Percentiles rank a stretch among this genome's conserved stretches.
phyloP scores from a whole-genome alignment of 2,888 invertebrate species.

The Panopea generosa region DNA sequence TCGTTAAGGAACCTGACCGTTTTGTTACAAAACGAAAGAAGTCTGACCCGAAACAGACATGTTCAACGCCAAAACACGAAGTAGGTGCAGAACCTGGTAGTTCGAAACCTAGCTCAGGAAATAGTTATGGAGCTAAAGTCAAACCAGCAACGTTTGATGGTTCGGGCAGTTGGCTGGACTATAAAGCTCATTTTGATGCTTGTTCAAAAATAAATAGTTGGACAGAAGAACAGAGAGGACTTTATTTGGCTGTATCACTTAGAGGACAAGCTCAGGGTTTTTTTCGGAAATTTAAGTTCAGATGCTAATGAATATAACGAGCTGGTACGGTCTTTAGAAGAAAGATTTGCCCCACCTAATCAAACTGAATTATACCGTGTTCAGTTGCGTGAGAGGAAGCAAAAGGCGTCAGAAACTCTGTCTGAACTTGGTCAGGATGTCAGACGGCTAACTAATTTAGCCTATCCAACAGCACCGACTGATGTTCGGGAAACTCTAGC shows the following conservation, averaged over 20 bases:
- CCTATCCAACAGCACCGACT: constrained; percentile 11
- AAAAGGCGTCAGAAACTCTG: constrained; percentile 13
- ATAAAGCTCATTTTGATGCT: constrained; percentile 18
- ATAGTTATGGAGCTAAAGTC: neutral
- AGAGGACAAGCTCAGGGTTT: neutral
- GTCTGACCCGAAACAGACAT: too few species aligned
- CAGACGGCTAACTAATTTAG: constrained; percentile 11
- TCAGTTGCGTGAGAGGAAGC: constrained; percentile 11
- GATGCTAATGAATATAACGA: neutral
- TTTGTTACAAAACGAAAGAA: too few species aligned
- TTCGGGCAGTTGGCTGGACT: constrained; percentile 9
- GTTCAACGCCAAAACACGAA: too few species aligned
- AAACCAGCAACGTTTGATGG: constrained; percentile 23
- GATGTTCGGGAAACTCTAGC: constrained; percentile 9
- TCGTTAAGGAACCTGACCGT: too few species aligned
- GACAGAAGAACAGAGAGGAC: neutral
- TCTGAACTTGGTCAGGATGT: constrained; percentile 22
- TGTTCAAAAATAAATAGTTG: constrained; percentile 7
- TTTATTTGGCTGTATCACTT: too few species aligned
- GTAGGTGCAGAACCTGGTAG: too few species aligned
- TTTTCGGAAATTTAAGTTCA: neutral
- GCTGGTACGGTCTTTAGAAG: neutral
- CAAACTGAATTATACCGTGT: constrained; percentile 17
- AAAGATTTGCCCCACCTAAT: constrained; percentile 24
- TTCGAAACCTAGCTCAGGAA: too few species aligned